phyloP scores from a whole-genome alignment of 2,888 invertebrate species.

The Megamerina dolium region DNA sequence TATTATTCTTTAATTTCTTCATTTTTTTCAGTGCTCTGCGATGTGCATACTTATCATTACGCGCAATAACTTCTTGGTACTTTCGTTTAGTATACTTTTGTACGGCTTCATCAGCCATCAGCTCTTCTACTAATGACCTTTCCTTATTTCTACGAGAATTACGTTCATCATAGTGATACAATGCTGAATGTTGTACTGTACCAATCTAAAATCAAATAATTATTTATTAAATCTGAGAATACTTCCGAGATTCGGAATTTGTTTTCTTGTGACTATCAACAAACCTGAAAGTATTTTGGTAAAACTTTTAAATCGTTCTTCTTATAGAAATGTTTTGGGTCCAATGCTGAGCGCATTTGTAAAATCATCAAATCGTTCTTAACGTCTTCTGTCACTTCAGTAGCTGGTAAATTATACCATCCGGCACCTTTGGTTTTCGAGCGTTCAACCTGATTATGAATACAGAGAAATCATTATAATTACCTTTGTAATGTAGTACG shows the following conservation, averaged over 20 bases:
- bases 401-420: constrained; percentile 87
- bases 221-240: constrained; percentile 11
- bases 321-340: constrained; percentile 94
- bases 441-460: constrained; percentile 57
- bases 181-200: constrained; percentile 72
- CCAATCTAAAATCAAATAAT: constrained; percentile 57
- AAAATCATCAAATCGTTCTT: constrained; percentile 82
- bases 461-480: constrained; percentile 8
- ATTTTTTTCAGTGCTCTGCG: constrained; percentile 71
- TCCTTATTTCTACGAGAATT: constrained; percentile 82
- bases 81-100: constrained; percentile 74
- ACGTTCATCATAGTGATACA: constrained; percentile 81
- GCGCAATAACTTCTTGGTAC: constrained; percentile 67
- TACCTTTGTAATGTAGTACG: too few relatives aligned
- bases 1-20: constrained; percentile 53
- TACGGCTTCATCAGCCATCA: constrained; percentile 83
- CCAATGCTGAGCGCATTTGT: constrained; percentile 85
- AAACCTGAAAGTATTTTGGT: constrained; percentile 91
- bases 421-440: constrained; percentile 75
- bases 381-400: constrained; percentile 82
- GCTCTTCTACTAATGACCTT: constrained; percentile 85
- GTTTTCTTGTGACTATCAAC: constrained; percentile 15
- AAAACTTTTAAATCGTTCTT: constrained; percentile 78
- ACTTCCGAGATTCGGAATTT: background rate
- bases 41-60: constrained; percentile 61